Base-by-base conservation (phyloP, 2,797 vertebrate species). In the Toxotes lorentzi region DNA sequence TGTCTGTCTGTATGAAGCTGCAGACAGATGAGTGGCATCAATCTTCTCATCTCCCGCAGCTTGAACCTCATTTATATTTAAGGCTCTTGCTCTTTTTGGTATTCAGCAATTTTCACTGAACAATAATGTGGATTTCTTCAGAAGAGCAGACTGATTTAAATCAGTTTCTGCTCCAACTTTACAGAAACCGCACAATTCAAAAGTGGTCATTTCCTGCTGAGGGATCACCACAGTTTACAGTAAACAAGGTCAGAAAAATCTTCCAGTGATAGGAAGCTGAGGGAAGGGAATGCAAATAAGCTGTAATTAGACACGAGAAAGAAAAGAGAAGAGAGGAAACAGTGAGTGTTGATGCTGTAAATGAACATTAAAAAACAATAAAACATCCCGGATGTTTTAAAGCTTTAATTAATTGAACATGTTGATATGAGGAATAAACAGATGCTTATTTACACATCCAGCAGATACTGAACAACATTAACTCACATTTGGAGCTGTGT, bases 191-290 rank as follows among this genome's bases (percentile, higher is more conserved):
- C 56, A 63, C 35, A n/a, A 30, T 43, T 62, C 21, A 17, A 50
- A 76, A 67, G 43, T 27, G 54, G 38, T 59, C 4, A 16, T 70
- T 62, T 77, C 73, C 64, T 70, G 70, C 35, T 24, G 59, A 56
- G 45, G 13, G 8, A 71, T 67, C 30, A 45, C 14, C 59, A 64
- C 38, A 56, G 71, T 78, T 81, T 75, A 70, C 58, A 48, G 57
- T 66, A 58, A 74, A 71, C 61, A 67, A 35, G 30, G 41, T 61
- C 41, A 51, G 73, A 69, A 63, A 63, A 67, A n/a, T 67, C 54
- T 10, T 59, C 27, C n/a, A 58, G 72, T 50, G 6, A 43, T 13
- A 32, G 16, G 71, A 47, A 66, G 50, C 32, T 12, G 35, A 19
- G 48, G 53, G 14, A 50, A 27, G 40, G 64, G 34, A 38, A 76